These are phyloP conservation scores for Hyphantria cunea DNA, from an alignment of 1,140 invertebrate species.

Conservation along the genomic window DNA sequence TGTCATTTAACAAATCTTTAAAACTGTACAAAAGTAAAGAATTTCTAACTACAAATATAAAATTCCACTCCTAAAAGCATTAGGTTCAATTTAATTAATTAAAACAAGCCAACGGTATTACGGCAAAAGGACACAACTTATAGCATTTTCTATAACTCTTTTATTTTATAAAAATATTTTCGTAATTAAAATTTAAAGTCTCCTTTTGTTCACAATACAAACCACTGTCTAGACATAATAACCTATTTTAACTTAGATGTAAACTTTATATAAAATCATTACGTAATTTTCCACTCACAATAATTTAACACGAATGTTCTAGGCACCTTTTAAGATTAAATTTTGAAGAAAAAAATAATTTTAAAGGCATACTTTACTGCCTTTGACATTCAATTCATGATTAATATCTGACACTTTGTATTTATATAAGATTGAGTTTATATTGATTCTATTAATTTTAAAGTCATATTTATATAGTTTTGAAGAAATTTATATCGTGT, in stretches of 20 bases:
- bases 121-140: too few relatives aligned
- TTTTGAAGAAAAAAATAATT: not conserved
- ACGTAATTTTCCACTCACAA: not conserved
- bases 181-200: constrained; percentile 19
- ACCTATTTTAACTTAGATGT: constrained; percentile 6
- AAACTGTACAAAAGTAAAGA: too few relatives aligned
- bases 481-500: too few relatives aligned
- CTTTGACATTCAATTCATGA: not conserved
- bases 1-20: too few relatives aligned
- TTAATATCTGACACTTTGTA: too few relatives aligned
- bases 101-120: too few relatives aligned
- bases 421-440: not conserved
- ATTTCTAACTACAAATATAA: too few relatives aligned
- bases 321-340: not conserved
- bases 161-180: constrained; percentile 4
- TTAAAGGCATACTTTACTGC: not conserved
- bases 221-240: constrained; percentile 18
- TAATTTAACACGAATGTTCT: not conserved
- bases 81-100: too few relatives aligned
- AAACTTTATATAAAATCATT: constrained; percentile 7
- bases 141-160: too few relatives aligned
- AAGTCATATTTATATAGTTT: not conserved
- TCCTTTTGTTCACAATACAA: constrained; percentile 6
- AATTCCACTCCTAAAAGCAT: too few relatives aligned
- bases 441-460: too few relatives aligned